phyloP scores from a whole-genome alignment of 2,888 invertebrate species.

The Caenorhabditis angaria region DNA sequence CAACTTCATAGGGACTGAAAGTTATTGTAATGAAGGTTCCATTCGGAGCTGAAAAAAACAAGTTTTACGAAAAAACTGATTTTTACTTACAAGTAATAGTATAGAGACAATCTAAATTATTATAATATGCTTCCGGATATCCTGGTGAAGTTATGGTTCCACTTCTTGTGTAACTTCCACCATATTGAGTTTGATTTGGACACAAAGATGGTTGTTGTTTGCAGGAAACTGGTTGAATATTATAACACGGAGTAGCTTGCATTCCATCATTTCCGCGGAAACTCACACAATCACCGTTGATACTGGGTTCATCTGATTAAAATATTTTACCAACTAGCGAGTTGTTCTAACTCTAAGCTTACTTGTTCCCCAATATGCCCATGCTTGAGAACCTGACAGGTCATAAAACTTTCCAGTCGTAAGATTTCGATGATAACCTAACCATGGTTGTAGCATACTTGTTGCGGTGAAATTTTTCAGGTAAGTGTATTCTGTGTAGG shows the following conservation, averaged over 20 bases:
- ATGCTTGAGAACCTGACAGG: slow-evolving; percentile 13
- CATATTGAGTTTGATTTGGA: slow-evolving; percentile 18
- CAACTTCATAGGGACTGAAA: slow-evolving; percentile 96
- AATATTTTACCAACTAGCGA: no score
- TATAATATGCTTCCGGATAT: slow-evolving; percentile 35
- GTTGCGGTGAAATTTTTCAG: slow-evolving; percentile 14
- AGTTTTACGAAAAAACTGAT: neutral
- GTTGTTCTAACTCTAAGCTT: no score
- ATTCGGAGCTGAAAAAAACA: slow-evolving; percentile 17
- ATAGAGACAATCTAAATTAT: slow-evolving; percentile 32
- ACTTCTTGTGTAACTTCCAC: slow-evolving; percentile 21
- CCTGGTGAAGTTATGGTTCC: slow-evolving; percentile 32
- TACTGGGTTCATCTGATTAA: slow-evolving; percentile 28
- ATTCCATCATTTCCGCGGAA: slow-evolving; percentile 20
- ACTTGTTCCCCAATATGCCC: slow-evolving; percentile 12
- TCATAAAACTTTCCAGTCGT: slow-evolving; percentile 18
- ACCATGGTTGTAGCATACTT: slow-evolving; percentile 22
- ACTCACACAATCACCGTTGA: slow-evolving; percentile 30
- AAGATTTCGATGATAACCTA: slow-evolving; percentile 20
- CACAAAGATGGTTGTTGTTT: slow-evolving; percentile 32
- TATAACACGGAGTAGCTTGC: slow-evolving; percentile 29
- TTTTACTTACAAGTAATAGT: slow-evolving; percentile 20
- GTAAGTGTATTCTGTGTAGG: no score
- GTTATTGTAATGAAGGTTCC: slow-evolving; percentile 91
- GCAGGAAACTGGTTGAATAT: slow-evolving; percentile 33